Evolutionary conservation across 2,113 vertebrate genomes (phyloP).

Genomic region (Coreoperca whiteheadi): DNA sequence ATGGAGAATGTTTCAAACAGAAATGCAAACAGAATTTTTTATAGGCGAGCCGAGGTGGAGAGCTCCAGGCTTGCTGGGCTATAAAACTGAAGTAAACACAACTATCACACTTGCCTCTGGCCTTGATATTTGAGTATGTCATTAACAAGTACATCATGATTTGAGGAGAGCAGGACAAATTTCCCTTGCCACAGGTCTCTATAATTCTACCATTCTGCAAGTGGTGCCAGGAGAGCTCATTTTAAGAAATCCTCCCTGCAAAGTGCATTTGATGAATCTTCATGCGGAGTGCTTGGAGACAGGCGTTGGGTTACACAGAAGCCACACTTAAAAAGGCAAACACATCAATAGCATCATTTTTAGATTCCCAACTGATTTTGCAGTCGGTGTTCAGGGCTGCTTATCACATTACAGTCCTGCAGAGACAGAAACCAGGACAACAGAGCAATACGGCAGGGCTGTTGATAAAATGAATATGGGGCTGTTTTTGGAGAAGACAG

Average conservation of each 20-base stretch:
- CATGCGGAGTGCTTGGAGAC: conserved; percentile 36
- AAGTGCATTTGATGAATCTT: conserved; percentile 67
- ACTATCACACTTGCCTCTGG: conserved; percentile 37
- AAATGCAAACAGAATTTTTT: conserved; percentile 1
- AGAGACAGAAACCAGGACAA: conserved; percentile 58
- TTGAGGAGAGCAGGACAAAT: conserved; percentile 46
- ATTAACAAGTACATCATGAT: conserved; percentile 51
- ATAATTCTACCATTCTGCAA: conserved; percentile 24
- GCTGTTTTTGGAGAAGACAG: conserved; percentile 51
- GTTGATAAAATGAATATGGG: conserved; percentile 51
- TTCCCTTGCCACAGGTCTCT: conserved; percentile 26
- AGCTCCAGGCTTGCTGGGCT: conserved; percentile 19
- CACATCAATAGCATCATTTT: conserved; percentile 78
- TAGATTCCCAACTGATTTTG: conserved; percentile 70
- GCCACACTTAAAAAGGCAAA: conserved; percentile 72
- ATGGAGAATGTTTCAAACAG: conserved; percentile 16
- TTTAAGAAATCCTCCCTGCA: conserved; percentile 38
- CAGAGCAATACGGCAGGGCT: conserved; percentile 21
- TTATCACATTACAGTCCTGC: conserved; percentile 67
- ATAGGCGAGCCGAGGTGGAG: conserved; percentile 12
- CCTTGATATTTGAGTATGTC: conserved; percentile 7
- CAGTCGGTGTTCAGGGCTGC: conserved; percentile 52
- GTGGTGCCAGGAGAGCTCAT: conserved; percentile 37
- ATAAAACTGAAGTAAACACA: conserved; percentile 55
- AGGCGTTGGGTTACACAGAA: conserved; percentile 64